Evolutionary conservation across 2,797 vertebrate species (phyloP).

Genomic region (Orientallactaga sibirica): DNA sequence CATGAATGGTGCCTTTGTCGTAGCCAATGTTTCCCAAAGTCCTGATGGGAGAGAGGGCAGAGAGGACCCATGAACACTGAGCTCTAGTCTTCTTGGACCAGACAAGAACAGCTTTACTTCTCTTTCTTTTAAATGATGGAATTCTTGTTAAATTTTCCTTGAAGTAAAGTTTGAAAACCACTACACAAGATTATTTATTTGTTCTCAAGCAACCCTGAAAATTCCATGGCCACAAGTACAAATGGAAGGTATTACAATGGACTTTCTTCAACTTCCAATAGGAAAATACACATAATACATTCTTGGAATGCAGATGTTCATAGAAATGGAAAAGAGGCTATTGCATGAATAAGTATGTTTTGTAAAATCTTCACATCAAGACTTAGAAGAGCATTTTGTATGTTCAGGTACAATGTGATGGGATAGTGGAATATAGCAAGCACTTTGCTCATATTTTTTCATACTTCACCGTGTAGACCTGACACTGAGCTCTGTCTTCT

Average conservation of each 20-base stretch:
- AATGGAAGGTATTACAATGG: background rate
- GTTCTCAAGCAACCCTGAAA: slow-evolving; percentile 19
- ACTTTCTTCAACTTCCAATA: slow-evolving; percentile 1
- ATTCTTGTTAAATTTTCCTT: slow-evolving; percentile 7
- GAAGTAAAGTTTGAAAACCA: slow-evolving; percentile 33
- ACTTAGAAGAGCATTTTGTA: background rate
- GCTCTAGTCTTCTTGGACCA: background rate
- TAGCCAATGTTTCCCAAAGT: background rate
- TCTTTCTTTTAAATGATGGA: background rate
- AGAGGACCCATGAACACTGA: no score
- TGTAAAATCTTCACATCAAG: slow-evolving; percentile 11
- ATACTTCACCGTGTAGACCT: background rate
- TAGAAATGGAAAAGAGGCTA: background rate
- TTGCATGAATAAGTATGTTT: background rate
- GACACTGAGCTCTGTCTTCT: background rate
- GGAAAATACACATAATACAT: background rate
- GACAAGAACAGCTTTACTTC: background rate
- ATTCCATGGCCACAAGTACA: background rate
- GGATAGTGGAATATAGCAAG: background rate
- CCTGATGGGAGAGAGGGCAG: background rate
- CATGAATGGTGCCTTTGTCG: background rate
- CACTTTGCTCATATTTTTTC: background rate
- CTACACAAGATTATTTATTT: slow-evolving; percentile 15
- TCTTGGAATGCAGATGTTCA: slow-evolving; percentile 22
- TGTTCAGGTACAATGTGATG: background rate